Evolutionary conservation across 2,113 vertebrate species (phyloP).

Genomic region (Chamaea fasciata): DNA sequence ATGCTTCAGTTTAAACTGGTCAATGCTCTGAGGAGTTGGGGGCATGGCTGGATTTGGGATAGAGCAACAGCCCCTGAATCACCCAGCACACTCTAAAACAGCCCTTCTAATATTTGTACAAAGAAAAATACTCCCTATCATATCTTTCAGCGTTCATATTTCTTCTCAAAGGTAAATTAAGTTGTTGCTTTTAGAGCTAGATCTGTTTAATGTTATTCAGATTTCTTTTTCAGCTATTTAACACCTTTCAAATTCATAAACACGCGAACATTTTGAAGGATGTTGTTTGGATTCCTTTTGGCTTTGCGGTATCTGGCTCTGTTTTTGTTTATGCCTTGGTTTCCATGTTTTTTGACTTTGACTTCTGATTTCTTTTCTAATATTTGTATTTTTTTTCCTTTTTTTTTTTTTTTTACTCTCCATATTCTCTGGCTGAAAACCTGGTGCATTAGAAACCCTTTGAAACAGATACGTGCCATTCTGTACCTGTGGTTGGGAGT

Average conservation of each 20-base stretch:
- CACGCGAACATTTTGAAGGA: background rate
- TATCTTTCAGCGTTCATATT: background rate
- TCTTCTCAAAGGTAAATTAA: constrained; percentile 17
- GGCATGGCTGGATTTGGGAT: background rate
- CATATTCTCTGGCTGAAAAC: background rate
- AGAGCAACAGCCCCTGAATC: background rate
- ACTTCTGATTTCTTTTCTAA: background rate
- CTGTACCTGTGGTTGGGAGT: background rate
- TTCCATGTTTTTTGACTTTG: constrained; percentile 19
- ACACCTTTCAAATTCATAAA: constrained; percentile 39
- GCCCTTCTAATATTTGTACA: background rate
- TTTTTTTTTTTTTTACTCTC: background rate
- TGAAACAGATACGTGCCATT: background rate
- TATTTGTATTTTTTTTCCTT: background rate
- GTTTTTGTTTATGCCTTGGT: constrained; percentile 19
- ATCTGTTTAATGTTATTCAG: background rate
- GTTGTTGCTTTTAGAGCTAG: background rate
- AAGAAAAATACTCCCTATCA: background rate
- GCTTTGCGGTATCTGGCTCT: constrained; percentile 35
- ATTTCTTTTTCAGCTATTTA: constrained; percentile 23
- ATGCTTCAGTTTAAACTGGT: background rate
- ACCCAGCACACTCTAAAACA: background rate
- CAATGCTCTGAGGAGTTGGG: background rate
- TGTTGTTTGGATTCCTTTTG: constrained; percentile 11
- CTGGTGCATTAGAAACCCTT: background rate